phyloP scores from a whole-genome alignment of 2,888 invertebrate species.

The Geophilus truncorum region DNA sequence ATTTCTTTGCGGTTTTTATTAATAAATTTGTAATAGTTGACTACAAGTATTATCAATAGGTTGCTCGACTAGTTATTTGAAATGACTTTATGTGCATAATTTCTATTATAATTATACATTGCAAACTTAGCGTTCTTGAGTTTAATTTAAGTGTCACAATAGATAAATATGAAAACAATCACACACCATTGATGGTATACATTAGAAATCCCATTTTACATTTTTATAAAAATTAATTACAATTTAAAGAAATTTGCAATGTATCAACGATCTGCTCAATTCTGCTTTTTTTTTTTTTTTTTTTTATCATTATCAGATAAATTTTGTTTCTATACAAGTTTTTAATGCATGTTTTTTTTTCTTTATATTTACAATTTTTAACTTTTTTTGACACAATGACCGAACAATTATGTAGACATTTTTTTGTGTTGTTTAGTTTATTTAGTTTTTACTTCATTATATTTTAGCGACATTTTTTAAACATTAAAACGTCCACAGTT shows the following conservation, averaged over 20 bases:
- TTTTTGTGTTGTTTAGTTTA: neutral
- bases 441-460: neutral
- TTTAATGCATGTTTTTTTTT: neutral
- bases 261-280: neutral
- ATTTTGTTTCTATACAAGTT: neutral
- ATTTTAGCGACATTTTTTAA: neutral
- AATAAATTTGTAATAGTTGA: neutral
- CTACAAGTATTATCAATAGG: neutral
- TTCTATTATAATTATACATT: neutral
- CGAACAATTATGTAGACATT: neutral
- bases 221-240: neutral
- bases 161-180: neutral
- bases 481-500: neutral
- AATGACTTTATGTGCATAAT: neutral
- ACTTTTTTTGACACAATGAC: neutral
- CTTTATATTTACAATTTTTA: neutral
- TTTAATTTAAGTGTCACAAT: neutral
- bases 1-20: neutral
- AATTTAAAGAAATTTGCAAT: neutral
- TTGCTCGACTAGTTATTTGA: neutral
- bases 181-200: neutral
- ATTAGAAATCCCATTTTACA: neutral
- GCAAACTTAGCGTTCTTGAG: neutral
- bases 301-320: neutral
- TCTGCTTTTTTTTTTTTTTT: neutral